Base-by-base conservation (phyloP, 2,113 vertebrate species). In the Mesoclemmys tuberculata region DNA sequence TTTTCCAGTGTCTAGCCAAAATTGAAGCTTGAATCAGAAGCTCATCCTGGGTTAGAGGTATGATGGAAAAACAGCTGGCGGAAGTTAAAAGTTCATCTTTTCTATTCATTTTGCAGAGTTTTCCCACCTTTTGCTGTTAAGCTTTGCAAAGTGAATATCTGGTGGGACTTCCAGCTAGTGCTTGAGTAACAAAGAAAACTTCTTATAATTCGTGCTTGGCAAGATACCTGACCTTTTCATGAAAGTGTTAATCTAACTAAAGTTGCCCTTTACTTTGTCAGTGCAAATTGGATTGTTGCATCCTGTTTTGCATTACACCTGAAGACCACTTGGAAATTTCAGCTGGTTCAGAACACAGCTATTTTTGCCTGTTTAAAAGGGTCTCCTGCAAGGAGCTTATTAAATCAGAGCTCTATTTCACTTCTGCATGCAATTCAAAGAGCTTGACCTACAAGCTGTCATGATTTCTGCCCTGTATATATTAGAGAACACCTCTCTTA, bases 341-440 rank as follows among this genome's bases (percentile, higher is more conserved):
- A 38, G 49, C 74, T 0, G 1, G 75, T 95, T 93, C 46, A 78
- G 83, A 58, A 80, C 14, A 27, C 78, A 80, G 81, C 68, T 93
- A 83, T 81, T 83, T 81, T 83, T 96, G 89, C 94, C 96, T 92
- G 82, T 93, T 96, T 96, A 97, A 96, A 92, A 90, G 90, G 87
- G 84, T 96, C 95, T 97, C 95, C 95, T 96, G 89, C 89, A 55
- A 93, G 89, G 92, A 95, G 64, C 90, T 94, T 51, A 18, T 44
- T 94, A 90, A 94, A 86, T 82, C 78, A 64, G 13, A 0, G 4
- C 78, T 82, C 80, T 85, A 88, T 64, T 94, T 95, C 94, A 93
- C 94, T 95, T 82, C 56, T 92, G 44, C 80, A 84, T 93, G 87
- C 94, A 93, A 88, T 88, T 97, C 83, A 3, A 4, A 84, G 89